Evolutionary conservation across 1,140 invertebrate species (phyloP).

Genomic region (Apocrypta bakeri): DNA sequence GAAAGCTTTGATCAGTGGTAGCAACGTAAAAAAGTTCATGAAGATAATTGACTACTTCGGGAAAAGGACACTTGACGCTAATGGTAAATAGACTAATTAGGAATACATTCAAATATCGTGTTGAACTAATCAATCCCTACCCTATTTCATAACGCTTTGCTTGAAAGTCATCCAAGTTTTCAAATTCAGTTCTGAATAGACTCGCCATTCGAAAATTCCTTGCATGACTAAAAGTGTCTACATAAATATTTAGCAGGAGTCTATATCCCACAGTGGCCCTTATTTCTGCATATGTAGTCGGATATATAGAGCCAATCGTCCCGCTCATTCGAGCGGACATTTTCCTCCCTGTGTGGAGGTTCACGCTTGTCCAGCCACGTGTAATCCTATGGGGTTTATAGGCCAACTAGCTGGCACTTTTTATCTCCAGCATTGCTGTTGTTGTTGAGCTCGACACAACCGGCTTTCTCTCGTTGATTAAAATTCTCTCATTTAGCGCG

Average conservation of each 20-base stretch:
- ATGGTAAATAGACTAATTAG: too few relatives aligned
- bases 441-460: constrained; percentile 47
- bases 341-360: constrained; percentile 10
- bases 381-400: constrained; percentile 69
- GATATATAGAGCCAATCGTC: constrained; percentile 12
- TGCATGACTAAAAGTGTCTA: too few relatives aligned
- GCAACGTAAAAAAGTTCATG: too few relatives aligned
- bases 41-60: too few relatives aligned
- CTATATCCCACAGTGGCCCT: neutral
- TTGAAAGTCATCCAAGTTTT: too few relatives aligned
- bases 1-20: too few relatives aligned
- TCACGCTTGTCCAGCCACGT: constrained; percentile 54
- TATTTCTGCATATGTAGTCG: neutral
- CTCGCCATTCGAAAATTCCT: too few relatives aligned
- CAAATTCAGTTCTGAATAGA: too few relatives aligned
- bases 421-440: constrained; percentile 20
- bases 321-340: neutral
- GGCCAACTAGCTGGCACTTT: constrained; percentile 58
- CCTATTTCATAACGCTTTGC: too few relatives aligned
- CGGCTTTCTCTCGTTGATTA: constrained; percentile 64
- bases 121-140: too few relatives aligned
- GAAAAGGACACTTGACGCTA: too few relatives aligned
- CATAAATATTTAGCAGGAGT: neutral
- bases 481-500: constrained; percentile 57
- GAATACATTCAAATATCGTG: too few relatives aligned